These are phyloP conservation scores for Uloborus diversus DNA, from an alignment of 1,140 invertebrate species.

Conservation along the genomic window DNA sequence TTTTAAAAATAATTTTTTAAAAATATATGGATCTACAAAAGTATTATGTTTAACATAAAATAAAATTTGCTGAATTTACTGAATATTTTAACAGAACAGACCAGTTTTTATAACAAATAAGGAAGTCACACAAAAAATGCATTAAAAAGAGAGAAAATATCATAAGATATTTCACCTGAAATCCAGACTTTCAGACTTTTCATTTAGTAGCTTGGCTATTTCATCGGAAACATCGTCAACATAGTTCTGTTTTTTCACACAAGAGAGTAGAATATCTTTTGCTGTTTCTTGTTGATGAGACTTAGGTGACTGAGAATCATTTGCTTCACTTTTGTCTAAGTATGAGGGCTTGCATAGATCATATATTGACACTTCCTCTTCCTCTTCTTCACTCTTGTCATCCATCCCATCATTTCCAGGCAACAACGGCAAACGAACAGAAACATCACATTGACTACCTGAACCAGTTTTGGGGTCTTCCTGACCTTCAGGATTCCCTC, in stretches of 20 bases:
- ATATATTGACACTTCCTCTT: constrained; percentile 52
- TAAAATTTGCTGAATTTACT: no score
- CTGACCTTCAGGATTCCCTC: constrained; percentile 68
- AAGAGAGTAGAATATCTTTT: no score
- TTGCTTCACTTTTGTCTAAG: neutral
- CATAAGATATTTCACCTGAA: constrained; percentile 5
- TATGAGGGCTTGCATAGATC: constrained; percentile 12
- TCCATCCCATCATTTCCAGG: constrained; percentile 26
- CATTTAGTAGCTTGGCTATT: constrained; percentile 16
- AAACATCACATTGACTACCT: neutral
- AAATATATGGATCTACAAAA: no score
- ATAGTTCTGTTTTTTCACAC: neutral
- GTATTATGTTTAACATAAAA: no score
- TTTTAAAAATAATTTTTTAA: no score
- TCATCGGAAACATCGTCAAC: constrained; percentile 23
- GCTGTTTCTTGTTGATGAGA: neutral
- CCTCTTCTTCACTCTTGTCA: constrained; percentile 1
- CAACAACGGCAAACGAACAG: constrained; percentile 7
- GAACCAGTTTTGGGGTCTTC: constrained; percentile 65
- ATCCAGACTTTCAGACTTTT: constrained; percentile 13
- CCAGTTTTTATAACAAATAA: no score
- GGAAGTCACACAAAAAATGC: no score
- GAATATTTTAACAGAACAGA: no score
- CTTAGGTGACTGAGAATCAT: neutral
- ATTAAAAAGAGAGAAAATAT: neutral